Percentiles rank a stretch among this genome's conserved stretches.
Conservation (phyloP, 2,888 invertebrate species). For the Nudaria mundana region DNA sequence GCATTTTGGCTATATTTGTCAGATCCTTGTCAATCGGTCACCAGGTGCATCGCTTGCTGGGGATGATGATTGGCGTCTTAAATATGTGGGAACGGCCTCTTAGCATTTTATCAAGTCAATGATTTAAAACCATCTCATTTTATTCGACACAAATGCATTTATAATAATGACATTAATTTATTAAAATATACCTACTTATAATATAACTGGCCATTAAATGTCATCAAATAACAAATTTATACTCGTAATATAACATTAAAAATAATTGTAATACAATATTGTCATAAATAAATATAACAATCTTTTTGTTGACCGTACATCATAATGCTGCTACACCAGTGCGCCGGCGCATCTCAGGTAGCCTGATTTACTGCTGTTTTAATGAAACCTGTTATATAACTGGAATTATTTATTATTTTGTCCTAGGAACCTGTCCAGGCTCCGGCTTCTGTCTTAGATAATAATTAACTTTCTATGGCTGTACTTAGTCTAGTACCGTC, state of each 20-base stretch:
- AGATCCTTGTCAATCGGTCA: too few relatives aligned
- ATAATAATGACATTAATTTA: too few relatives aligned
- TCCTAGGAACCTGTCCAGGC: constrained; percentile 58
- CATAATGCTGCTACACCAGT: constrained; percentile 47
- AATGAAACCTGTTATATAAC: constrained; percentile 80
- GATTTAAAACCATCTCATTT: too few relatives aligned
- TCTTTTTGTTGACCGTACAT: constrained; percentile 48
- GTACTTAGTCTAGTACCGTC: constrained; percentile 28
- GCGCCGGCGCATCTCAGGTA: constrained; percentile 68
- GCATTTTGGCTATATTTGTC: too few relatives aligned
- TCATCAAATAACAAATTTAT: constrained; percentile 5
- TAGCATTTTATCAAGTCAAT: too few relatives aligned
- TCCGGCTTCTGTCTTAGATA: constrained; percentile 69
- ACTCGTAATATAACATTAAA: constrained; percentile 3
- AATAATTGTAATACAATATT: constrained; percentile 7
- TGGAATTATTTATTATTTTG: constrained; percentile 78
- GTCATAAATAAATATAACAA: neutral
- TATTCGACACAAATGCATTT: too few relatives aligned
- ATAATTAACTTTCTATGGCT: constrained; percentile 65
- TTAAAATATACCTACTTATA: too few relatives aligned
- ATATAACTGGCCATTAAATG: too few relatives aligned
- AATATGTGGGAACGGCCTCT: too few relatives aligned
- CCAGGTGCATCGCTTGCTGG: too few relatives aligned
- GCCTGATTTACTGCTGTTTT: constrained; percentile 75
- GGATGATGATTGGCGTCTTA: too few relatives aligned